These are phyloP conservation scores for Drosophila tani DNA, from an alignment of 1,140 invertebrate genomes.

Conservation along the genomic window DNA sequence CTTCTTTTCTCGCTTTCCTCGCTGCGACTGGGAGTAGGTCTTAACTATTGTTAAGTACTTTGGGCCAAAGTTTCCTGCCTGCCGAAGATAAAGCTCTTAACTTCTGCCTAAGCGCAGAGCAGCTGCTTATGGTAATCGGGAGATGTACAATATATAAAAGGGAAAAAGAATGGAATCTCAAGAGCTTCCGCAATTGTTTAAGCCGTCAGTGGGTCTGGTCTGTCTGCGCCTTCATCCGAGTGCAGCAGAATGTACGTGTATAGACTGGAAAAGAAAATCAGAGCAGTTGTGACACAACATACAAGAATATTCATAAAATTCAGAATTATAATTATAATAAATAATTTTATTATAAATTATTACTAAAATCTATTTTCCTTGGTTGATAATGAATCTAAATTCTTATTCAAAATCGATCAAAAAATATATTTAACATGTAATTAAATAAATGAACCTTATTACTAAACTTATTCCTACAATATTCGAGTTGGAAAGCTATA, in stretches of 20 bases:
- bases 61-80: conserved; percentile 52
- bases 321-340: no score
- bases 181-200: conserved; percentile 46
- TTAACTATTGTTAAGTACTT: conserved; percentile 73
- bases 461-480: no score
- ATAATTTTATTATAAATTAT: no score
- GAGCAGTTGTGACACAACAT: neutral
- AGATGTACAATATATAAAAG: neutral
- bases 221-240: conserved; percentile 11
- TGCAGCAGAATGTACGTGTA: conserved; percentile 10
- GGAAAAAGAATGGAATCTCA: neutral
- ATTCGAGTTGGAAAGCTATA: no score
- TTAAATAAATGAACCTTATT: no score
- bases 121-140: conserved; percentile 49
- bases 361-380: no score
- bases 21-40: conserved; percentile 23
- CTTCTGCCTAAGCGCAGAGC: conserved; percentile 30
- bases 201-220: conserved; percentile 28
- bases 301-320: no score
- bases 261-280: neutral
- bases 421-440: no score
- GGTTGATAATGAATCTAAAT: no score
- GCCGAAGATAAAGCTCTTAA: conserved; percentile 68
- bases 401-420: no score
- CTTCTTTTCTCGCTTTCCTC: conserved; percentile 18